Conservation (phyloP, 2,113 vertebrate genomes). For the Phalacrocorax carbo region DNA sequence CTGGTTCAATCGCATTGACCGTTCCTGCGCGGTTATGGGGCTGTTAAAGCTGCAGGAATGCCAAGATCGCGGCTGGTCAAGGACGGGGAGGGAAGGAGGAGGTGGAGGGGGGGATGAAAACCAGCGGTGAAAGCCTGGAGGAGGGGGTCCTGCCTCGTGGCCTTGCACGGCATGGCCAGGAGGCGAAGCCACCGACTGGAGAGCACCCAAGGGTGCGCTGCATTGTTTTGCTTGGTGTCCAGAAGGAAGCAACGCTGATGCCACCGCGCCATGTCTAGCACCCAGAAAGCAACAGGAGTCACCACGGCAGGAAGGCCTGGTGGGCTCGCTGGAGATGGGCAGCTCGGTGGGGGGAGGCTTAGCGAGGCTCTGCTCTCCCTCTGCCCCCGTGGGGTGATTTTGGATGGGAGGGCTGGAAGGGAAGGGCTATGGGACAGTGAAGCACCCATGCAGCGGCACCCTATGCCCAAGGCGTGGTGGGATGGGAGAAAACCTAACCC, state of each 20-base stretch:
- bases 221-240: background rate
- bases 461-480: too few relatives aligned
- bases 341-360: background rate
- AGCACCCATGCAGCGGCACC: too few relatives aligned
- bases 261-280: rapidly evolving
- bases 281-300: rapidly evolving
- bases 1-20: rapidly evolving
- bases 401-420: background rate
- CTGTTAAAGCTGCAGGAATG: background rate
- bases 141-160: rapidly evolving
- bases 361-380: background rate
- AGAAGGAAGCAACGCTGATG: background rate
- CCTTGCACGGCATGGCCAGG: background rate
- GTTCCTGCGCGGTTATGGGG: background rate
- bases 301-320: background rate
- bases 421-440: rapidly evolving
- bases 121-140: background rate
- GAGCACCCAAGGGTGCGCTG: background rate
- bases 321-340: background rate
- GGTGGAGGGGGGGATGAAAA: background rate
- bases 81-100: background rate
- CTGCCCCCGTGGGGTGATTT: background rate
- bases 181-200: background rate
- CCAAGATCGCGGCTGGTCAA: background rate
- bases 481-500: background rate